Evolutionary conservation across 2,113 vertebrate species (phyloP).

Genomic region (Parotia lawesii): DNA sequence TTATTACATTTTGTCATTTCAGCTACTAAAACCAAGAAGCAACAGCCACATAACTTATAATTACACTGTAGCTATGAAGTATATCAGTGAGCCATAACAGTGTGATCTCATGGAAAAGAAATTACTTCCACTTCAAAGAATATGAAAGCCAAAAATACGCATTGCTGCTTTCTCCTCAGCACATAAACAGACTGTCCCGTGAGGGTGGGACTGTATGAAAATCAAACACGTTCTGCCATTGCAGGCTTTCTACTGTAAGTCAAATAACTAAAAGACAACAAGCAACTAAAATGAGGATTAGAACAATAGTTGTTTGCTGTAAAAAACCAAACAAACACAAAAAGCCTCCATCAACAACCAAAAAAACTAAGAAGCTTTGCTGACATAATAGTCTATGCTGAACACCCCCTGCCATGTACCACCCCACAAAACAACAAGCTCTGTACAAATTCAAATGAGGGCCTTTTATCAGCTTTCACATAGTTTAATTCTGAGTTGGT

Average conservation of each 20-base stretch:
- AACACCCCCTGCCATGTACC: background rate
- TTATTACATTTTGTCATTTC: background rate
- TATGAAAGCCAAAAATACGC: background rate
- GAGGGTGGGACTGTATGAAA: background rate
- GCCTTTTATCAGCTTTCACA: background rate
- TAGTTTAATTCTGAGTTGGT: background rate
- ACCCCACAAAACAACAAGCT: background rate
- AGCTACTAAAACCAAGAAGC: background rate
- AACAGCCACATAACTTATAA: background rate
- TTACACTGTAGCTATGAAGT: background rate
- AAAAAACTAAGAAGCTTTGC: background rate
- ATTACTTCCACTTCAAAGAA: background rate
- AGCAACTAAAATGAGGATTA: background rate
- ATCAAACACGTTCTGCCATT: background rate
- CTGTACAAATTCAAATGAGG: background rate
- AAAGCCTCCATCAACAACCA: background rate
- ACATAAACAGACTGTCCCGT: background rate
- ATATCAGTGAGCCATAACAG: background rate
- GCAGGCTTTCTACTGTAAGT: background rate
- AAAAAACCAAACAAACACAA: background rate
- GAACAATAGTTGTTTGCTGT: background rate
- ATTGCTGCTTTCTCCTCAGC: background rate
- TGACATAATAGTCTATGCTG: background rate
- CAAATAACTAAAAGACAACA: background rate
- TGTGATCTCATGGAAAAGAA: background rate